These are phyloP conservation scores for Macrocentrus cingulum DNA, from an alignment of 1,140 invertebrate genomes.

Conservation along the genomic window DNA sequence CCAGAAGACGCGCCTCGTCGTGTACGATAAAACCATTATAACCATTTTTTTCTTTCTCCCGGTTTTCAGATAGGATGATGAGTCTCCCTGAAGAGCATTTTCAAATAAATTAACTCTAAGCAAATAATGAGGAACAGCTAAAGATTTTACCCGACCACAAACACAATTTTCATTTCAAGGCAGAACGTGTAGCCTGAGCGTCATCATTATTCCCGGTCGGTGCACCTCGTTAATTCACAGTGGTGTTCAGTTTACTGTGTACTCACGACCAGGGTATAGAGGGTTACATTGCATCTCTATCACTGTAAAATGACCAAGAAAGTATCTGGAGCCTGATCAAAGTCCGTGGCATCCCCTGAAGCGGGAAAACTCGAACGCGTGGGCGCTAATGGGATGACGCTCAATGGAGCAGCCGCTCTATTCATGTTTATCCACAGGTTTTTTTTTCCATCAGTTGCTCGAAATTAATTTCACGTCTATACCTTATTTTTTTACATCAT, in stretches of 20 bases:
- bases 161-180: not conserved
- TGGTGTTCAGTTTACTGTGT: conserved; percentile 5
- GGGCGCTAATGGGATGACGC: no score
- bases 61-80: no score
- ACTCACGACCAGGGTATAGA: not conserved
- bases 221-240: conserved; percentile 16
- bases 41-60: not conserved
- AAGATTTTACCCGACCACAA: not conserved
- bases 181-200: not conserved
- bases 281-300: conserved; percentile 12
- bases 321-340: conserved; percentile 22
- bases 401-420: no score
- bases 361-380: no score
- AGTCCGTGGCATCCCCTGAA: no score
- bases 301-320: conserved; percentile 14
- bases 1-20: not conserved
- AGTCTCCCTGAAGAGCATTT: no score
- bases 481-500: no score
- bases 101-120: no score
- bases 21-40: not conserved
- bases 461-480: not conserved
- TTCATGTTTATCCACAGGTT: not conserved
- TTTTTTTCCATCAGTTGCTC: no score
- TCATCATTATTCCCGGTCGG: conserved; percentile 7
- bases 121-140: no score